Evolutionary conservation across 2,113 vertebrate genomes (phyloP).

Genomic region (Leucoraja erinaceus): DNA sequence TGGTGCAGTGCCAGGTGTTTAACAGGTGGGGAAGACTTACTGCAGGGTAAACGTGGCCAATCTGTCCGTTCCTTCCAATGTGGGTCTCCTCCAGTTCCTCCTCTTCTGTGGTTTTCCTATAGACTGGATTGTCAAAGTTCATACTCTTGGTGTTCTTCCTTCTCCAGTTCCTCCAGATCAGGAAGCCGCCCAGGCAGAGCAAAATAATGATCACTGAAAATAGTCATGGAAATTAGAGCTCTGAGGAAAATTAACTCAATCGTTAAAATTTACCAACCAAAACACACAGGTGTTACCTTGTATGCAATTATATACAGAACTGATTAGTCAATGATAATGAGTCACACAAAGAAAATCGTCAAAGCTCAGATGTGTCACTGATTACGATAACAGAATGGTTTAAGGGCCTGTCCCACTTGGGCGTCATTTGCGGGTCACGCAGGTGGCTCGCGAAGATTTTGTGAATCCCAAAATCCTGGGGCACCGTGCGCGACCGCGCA

Average conservation of each 20-base stretch:
- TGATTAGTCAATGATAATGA: neutral
- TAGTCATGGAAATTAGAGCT: constrained; percentile 5
- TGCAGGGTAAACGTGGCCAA: constrained; percentile 92
- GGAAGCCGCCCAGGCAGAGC: constrained; percentile 82
- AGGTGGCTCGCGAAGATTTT: too few relatives aligned
- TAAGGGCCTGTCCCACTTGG: too few relatives aligned
- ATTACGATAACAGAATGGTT: neutral
- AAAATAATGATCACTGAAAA: constrained; percentile 80
- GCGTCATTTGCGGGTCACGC: too few relatives aligned
- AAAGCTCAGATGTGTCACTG: neutral
- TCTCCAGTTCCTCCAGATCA: constrained; percentile 98
- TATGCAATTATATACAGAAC: neutral
- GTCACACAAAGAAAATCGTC: constrained; percentile 17
- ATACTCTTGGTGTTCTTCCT: constrained; percentile 98
- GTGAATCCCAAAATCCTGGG: too few relatives aligned
- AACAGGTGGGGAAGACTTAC: constrained; percentile 63
- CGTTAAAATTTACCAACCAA: neutral
- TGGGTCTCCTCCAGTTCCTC: constrained; percentile 82
- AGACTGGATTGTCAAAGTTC: constrained; percentile 98
- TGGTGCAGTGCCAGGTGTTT: constrained; percentile 31
- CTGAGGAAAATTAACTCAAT: neutral
- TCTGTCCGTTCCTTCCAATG: constrained; percentile 83
- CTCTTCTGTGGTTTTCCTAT: constrained; percentile 87
- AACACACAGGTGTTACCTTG: neutral
- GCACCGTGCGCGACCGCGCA: too few relatives aligned